Percentiles rank a stretch among this genome's conserved stretches.
Conservation (phyloP, 2,888 invertebrate genomes). For the Bugula neritina region DNA sequence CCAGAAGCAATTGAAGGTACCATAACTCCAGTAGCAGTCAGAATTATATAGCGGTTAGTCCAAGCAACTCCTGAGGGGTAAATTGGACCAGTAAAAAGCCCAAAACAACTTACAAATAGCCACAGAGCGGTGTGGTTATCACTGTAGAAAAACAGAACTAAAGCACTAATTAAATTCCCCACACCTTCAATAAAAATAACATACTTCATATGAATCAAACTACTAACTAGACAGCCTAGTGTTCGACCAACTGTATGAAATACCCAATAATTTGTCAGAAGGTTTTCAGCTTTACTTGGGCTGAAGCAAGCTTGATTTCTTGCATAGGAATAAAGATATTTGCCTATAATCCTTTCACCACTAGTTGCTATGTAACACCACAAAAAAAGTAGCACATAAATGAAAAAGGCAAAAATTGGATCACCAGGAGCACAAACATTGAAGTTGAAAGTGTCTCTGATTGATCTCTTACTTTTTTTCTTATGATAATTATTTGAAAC, state of each 20-base stretch:
- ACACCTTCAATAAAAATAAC: constrained; percentile 31
- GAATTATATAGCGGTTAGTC: constrained; percentile 33
- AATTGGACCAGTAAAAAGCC: constrained; percentile 32
- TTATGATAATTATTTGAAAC: too few species aligned
- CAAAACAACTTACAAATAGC: constrained; percentile 31
- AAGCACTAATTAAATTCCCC: constrained; percentile 31
- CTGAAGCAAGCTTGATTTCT: constrained; percentile 28
- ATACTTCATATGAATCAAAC: constrained; percentile 30
- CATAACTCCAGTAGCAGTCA: constrained; percentile 33
- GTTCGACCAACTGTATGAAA: constrained; percentile 33
- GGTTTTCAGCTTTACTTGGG: constrained; percentile 32
- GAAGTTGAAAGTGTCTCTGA: constrained; percentile 3
- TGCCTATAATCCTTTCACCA: not conserved
- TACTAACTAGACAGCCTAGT: constrained; percentile 30
- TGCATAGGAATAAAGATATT: constrained; percentile 18
- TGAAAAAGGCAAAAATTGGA: not conserved
- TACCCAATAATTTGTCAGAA: constrained; percentile 34
- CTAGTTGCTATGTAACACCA: not conserved
- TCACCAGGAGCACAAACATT: constrained; percentile 15
- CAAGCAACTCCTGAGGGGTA: constrained; percentile 33
- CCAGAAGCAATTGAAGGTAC: constrained; percentile 32
- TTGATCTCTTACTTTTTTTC: not conserved
- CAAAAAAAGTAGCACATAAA: constrained; percentile 1
- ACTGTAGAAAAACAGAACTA: constrained; percentile 31
- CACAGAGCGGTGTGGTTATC: constrained; percentile 30